These are phyloP conservation scores for Kryptolebias ocellatus DNA, from an alignment of 2,797 vertebrate species.

Conservation along the genomic window DNA sequence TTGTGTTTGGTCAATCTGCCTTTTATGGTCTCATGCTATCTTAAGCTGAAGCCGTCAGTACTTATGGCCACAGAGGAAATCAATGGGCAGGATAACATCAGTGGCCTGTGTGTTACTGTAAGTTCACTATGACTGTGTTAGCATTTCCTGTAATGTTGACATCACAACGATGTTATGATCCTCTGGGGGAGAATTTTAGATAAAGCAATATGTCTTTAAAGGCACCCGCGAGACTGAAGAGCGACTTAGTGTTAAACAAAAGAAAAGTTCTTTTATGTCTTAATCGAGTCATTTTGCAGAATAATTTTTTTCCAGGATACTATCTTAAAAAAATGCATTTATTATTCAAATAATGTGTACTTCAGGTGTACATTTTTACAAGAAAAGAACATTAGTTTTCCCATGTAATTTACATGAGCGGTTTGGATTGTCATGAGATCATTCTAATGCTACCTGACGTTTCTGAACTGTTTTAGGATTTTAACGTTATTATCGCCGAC, in stretches of 20 bases:
- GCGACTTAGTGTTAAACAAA: slow-evolving; percentile 42
- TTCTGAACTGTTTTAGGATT: slow-evolving; percentile 75
- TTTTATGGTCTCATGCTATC: slow-evolving; percentile 75
- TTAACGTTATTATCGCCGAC: slow-evolving; percentile 73
- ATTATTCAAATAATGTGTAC: background rate
- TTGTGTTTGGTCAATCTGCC: slow-evolving; percentile 76
- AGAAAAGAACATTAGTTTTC: background rate
- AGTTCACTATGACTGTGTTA: slow-evolving; percentile 75
- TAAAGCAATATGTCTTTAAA: slow-evolving; percentile 60
- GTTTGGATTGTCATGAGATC: slow-evolving; percentile 55
- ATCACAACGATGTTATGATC: slow-evolving; percentile 72
- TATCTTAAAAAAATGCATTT: background rate
- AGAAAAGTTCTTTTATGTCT: slow-evolving; percentile 28
- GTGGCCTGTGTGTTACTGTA: slow-evolving; percentile 76
- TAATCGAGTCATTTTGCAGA: background rate
- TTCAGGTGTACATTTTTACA: background rate
- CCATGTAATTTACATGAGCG: slow-evolving; percentile 31
- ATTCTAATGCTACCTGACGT: slow-evolving; percentile 74
- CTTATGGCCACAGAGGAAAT: slow-evolving; percentile 76
- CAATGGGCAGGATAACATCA: slow-evolving; percentile 77
- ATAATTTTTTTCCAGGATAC: background rate
- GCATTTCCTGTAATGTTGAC: slow-evolving; percentile 80
- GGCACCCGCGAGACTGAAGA: slow-evolving; percentile 33
- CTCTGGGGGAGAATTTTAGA: slow-evolving; percentile 53
- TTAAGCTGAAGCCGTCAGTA: slow-evolving; percentile 76